Base-by-base conservation (phyloP, 2,113 vertebrate species). In the Myrmecobius fasciatus region DNA sequence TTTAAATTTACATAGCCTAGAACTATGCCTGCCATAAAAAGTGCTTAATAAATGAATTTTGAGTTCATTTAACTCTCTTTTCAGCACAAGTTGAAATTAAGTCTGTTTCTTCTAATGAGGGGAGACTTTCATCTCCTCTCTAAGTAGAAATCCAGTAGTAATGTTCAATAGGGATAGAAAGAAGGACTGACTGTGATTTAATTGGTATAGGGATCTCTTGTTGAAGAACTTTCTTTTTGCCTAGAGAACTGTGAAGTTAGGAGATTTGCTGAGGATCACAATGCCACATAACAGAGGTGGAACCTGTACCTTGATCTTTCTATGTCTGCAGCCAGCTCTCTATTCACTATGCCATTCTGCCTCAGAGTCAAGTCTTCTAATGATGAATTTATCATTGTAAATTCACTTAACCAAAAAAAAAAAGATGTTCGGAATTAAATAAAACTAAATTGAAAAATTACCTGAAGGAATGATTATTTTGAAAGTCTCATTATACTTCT, bases 401-500 rank as follows among this genome's bases (percentile, higher is more conserved):
- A 49, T 36, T 93, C 10, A 83, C 89, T 96, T 95, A 91, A 60
- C 36, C 91, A 53, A 67, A 49, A 91, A 93, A 92, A 53, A 93
- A 94, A 92, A 53, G 2, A 95, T 49, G 36, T 20, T 67, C 94
- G 48, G 36, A 56, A 92, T 96, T 89, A 95, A 95, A 47, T 91
- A 94, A 52, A 56, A 43, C 56, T 54, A 25, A 94, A 43, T 8
- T 83, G 92, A 98, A 95, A 95, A 47, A 0, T 49, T 11, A 43
- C n/a, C n/a, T 43, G 67, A 43, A 43, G 17, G 67, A 94, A 90
- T 93, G 48, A 96, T 96, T 93, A 67, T 95, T 93, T 49, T 89
- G 92, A 96, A 43, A 31, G 91, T 94, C 95, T 93, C 75, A 92
- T 94, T 92, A 95, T 56, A 91, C 43, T 94, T 47, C 93, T 97